phyloP scores from a whole-genome alignment of 2,113 vertebrate species.

The Poecilia latipinna region DNA sequence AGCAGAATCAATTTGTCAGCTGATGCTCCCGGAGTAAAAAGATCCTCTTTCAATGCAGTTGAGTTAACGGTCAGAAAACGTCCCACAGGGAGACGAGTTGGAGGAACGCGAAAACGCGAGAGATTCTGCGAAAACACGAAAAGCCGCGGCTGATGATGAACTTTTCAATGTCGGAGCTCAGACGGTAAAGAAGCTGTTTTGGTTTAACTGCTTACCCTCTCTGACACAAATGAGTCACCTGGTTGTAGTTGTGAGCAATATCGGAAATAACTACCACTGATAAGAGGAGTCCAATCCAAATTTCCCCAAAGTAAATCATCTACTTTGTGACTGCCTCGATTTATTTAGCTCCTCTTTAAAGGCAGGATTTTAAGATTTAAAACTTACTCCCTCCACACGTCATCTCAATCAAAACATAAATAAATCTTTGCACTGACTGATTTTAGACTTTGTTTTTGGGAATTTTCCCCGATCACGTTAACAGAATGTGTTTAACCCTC shows the following conservation, averaged over 20 bases:
- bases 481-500: background rate
- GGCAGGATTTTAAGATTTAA: background rate
- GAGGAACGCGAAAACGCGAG: no score
- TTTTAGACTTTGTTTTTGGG: background rate
- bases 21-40: background rate
- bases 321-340: conserved; percentile 12
- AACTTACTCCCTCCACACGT: background rate
- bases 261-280: conserved; percentile 6
- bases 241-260: conserved; percentile 11
- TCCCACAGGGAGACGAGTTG: background rate
- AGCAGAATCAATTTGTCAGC: background rate
- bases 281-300: conserved; percentile 14
- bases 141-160: background rate
- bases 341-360: conserved; percentile 4
- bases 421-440: background rate
- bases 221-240: conserved; percentile 14
- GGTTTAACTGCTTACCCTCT: background rate
- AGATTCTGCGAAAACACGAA: background rate
- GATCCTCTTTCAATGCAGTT: background rate
- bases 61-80: background rate
- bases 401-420: background rate
- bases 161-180: background rate
- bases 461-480: background rate
- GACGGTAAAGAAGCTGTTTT: background rate
- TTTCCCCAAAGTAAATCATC: conserved; percentile 25